Base-by-base conservation (phyloP, 2,113 vertebrate species). In the Cyphomyrus plagiostoma region DNA sequence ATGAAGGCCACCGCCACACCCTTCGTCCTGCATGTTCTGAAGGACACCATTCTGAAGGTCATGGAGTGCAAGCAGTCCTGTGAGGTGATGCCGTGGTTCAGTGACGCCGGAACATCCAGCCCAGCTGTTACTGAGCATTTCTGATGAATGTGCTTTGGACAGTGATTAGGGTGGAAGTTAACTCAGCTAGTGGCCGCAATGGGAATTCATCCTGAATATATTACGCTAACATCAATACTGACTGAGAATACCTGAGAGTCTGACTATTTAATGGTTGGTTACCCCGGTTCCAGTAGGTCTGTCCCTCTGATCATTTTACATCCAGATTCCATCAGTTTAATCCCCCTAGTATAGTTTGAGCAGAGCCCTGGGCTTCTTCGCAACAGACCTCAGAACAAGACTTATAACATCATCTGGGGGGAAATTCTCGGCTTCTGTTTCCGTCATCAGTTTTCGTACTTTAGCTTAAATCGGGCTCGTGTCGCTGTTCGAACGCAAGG, bases 21-120 rank as follows among this genome's bases (percentile, higher is more conserved):
- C 0, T 99, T 99, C 84, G 97, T 99, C 91, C 97, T 98, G 91
- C 98, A 99, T 0, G 98, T 98, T 15, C 95, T 99, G 89, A 99
- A 98, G 94, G 98, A 99, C 92, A 96, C 95, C 30, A 99, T 99
- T 94, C 96, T 99, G 92, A 98, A 97, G 93, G 98, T 99, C 94
- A 98, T 99, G 97, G 98, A 99, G 92, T 98, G 98, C 96, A 99
- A 98, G 93, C 98, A 98, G 94, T 99, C 98, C 88, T 99, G 98
- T 91, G 98, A 99, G 97, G 98, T 99, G 94, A 89, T 87, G 1
- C 84, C 26, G 2, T 26, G 1, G 6, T 50, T n/a, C 87, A n/a
- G 21, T 1, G 10, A 10, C 21, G 13, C 3, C 5, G 15, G 19
- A 30, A 11, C 46, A 3, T 26, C 26, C 49, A 48, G 2, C 21